Evolutionary conservation across 30 jellyfish, hydroid and myxozoan genomes (phyloP).

Genomic region (Turritopsis dohrnii): DNA sequence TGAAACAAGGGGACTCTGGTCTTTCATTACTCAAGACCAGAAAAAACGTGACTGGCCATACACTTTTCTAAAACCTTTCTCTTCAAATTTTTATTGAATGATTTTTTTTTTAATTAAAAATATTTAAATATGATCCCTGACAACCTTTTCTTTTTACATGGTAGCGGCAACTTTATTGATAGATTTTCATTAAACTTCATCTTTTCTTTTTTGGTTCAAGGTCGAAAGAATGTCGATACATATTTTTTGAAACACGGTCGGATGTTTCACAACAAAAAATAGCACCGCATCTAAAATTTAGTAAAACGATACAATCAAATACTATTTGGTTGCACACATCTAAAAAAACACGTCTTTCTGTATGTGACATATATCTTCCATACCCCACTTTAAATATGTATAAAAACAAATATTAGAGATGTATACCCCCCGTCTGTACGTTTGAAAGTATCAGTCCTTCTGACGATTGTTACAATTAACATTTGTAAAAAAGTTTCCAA

Average conservation of each 20-base stretch:
- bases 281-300: too few species aligned
- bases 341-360: too few species aligned
- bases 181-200: not conserved
- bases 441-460: not conserved
- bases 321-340: too few species aligned
- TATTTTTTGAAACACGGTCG: not conserved
- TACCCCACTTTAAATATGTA: too few species aligned
- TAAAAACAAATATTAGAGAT: not conserved
- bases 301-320: not conserved
- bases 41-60: too few species aligned
- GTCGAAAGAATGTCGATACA: not conserved
- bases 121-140: not conserved
- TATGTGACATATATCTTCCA: too few species aligned
- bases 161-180: not conserved
- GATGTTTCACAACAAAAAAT: not conserved
- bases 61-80: too few species aligned
- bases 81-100: too few species aligned
- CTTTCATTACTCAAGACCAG: too few species aligned
- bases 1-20: too few species aligned
- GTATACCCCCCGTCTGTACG: not conserved
- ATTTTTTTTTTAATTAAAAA: too few species aligned
- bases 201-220: not conserved
- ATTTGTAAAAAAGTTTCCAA: not conserved
- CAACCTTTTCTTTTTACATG: not conserved
- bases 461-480: not conserved